Conservation (phyloP, 92 coral and sea anemone species). For the Phenganax subtilis region DNA sequence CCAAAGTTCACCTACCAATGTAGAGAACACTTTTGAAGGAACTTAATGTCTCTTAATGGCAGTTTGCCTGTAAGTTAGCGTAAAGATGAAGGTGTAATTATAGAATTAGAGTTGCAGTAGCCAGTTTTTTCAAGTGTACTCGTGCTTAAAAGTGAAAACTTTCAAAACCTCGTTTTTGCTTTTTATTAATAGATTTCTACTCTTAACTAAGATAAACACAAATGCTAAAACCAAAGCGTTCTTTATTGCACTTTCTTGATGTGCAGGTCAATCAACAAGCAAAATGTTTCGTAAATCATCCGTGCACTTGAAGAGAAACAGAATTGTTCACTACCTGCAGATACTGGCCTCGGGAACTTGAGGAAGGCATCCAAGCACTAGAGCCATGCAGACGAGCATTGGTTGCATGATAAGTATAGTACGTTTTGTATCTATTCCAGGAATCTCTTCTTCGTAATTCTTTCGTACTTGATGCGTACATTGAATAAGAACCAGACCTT, state of each 20-base stretch:
- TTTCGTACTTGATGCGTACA: conserved; percentile 32
- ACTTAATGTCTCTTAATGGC: background rate
- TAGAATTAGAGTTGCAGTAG: too few species aligned
- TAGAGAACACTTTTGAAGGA: background rate
- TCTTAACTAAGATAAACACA: too few species aligned
- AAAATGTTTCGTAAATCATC: background rate
- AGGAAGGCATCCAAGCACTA: conserved; percentile 31
- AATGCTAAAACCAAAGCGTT: too few species aligned
- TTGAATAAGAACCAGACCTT: background rate
- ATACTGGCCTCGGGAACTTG: conserved; percentile 1
- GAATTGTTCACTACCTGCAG: conserved; percentile 5
- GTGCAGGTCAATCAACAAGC: background rate
- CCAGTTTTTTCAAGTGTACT: too few species aligned
- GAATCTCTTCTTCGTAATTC: background rate
- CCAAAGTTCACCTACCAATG: background rate
- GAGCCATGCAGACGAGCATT: conserved; percentile 32
- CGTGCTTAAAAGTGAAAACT: too few species aligned
- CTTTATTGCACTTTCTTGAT: too few species aligned
- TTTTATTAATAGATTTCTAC: too few species aligned
- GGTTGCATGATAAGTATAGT: background rate
- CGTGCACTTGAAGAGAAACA: too few species aligned
- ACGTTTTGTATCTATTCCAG: background rate
- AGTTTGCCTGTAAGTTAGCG: background rate
- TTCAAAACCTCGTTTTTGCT: too few species aligned
- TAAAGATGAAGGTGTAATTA: background rate